Percentiles rank a stretch among this genome's conserved stretches.
Evolutionary conservation across 64 coral and sea anemone genomes (phyloP).

Genomic region (Montipora foliosa): DNA sequence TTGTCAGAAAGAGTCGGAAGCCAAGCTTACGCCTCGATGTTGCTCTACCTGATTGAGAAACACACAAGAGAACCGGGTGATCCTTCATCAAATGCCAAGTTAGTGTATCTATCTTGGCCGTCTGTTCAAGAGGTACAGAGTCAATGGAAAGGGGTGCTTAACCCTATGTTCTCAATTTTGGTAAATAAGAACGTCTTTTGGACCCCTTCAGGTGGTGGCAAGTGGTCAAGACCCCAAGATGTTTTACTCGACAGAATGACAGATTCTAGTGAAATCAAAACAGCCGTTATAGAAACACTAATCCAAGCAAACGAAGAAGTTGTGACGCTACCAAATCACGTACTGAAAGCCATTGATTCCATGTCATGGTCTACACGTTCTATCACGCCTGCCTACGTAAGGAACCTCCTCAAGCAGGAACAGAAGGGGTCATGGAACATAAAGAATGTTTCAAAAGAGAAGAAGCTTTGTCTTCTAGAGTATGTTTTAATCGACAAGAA

Average conservation of each 20-base stretch:
- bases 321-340: slow-evolving; percentile 47
- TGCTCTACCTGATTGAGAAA: slow-evolving; percentile 48
- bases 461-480: slow-evolving; percentile 80
- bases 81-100: background rate
- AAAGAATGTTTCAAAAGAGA: background rate
- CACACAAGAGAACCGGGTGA: slow-evolving; percentile 41
- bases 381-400: slow-evolving; percentile 32
- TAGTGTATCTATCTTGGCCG: slow-evolving; percentile 78
- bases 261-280: slow-evolving; percentile 8
- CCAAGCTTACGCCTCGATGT: slow-evolving; percentile 67
- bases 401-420: slow-evolving; percentile 41
- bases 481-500: slow-evolving; percentile 72
- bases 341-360: slow-evolving; percentile 32
- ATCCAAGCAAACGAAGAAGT: slow-evolving; percentile 68
- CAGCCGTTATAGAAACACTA: slow-evolving; percentile 40
- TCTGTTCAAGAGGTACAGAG: slow-evolving; percentile 51
- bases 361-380: background rate
- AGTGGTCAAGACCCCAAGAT: slow-evolving; percentile 40
- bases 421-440: slow-evolving; percentile 41
- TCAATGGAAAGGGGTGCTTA: slow-evolving; percentile 70
- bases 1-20: slow-evolving; percentile 66
- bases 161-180: slow-evolving; percentile 67
- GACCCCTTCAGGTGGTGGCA: slow-evolving; percentile 58
- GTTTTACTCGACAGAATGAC: slow-evolving; percentile 66
- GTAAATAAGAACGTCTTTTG: slow-evolving; percentile 34